Base-by-base conservation (phyloP, 2,888 invertebrate genomes). In the Eupithecia subfuscata region DNA sequence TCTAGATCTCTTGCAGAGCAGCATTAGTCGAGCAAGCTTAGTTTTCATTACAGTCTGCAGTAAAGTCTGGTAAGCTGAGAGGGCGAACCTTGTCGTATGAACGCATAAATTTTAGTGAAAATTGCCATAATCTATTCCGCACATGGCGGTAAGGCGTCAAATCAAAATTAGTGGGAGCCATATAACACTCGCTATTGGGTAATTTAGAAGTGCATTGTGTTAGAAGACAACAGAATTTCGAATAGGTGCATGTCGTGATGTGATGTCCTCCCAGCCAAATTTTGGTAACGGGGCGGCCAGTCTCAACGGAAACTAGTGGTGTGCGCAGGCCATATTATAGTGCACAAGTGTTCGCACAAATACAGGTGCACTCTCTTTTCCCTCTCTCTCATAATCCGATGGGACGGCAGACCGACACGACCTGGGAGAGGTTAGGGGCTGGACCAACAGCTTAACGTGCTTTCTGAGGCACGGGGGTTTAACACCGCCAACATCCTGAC, bases 91-190 rank as follows among this genome's bases (percentile, higher is more conserved):
- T 52, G 65, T 74, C 70, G 70, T 30, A 52, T 60, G 67, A 74
- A 74, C 56, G 69, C 63, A 74, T 74, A 74, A 74, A 74, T 74
- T 67, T 70, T 60, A 40, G 56, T 60, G 67, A 70, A 74, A 70
- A 67, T 74, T 56, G 70, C 43, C 74, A 67, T 74, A 70, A 74
- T 70, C 70, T 70, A 74, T 70, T 56, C 34, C 45, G 52, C 71
- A 70, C 52, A 67, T 18, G 34, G 30, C 2, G 16, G 64, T 34
- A 34, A 18, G 30, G 12, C 30, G 63, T 30, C 63, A 30, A 63
- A 64, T 64, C 18, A 64, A 64, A 64, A 34, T 64, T 64, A 64
- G 34, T 64, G 18, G 18, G 4, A 64, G 34, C 64, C 34, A 16
- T 14, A 8, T 1, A 8, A 4, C 22, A 22, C 9, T 34, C 11